Conservation (phyloP, 1,140 invertebrate species). For the Mizuhopecten yessoensis region DNA sequence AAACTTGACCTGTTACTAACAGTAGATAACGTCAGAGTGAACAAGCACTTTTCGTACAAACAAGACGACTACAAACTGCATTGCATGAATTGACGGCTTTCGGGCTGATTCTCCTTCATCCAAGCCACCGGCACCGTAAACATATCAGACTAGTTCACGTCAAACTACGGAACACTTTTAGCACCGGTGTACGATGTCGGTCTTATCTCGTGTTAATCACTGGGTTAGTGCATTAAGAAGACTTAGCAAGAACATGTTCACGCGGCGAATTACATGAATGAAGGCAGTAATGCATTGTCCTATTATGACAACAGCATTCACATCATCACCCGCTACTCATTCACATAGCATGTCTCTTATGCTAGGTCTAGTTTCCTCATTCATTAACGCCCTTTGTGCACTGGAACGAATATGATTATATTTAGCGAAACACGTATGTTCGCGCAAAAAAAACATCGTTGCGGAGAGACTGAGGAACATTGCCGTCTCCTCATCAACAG, state of each 20-base stretch:
- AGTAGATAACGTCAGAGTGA: not conserved
- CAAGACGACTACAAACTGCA: not conserved
- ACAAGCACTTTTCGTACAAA: not conserved
- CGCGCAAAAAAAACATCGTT: too few relatives aligned
- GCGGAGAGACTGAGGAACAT: too few relatives aligned
- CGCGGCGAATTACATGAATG: not conserved
- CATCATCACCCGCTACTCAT: not conserved
- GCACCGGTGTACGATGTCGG: not conserved
- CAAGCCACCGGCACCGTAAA: not conserved
- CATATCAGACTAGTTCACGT: not conserved
- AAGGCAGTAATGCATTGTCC: not conserved
- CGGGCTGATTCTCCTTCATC: not conserved
- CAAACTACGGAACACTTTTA: not conserved
- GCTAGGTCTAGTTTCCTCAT: not conserved
- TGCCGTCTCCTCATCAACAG: too few relatives aligned
- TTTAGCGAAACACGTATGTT: too few relatives aligned
- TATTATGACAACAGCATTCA: not conserved
- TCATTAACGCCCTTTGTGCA: not conserved
- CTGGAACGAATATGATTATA: too few relatives aligned
- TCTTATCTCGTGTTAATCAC: not conserved
- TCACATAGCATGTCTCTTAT: not conserved
- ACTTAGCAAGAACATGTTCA: not conserved
- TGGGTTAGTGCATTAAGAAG: not conserved
- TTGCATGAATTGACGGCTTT: not conserved
- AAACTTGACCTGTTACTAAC: not conserved